phyloP scores from a whole-genome alignment of 2,888 invertebrate genomes.

The Agonum fuliginosum region DNA sequence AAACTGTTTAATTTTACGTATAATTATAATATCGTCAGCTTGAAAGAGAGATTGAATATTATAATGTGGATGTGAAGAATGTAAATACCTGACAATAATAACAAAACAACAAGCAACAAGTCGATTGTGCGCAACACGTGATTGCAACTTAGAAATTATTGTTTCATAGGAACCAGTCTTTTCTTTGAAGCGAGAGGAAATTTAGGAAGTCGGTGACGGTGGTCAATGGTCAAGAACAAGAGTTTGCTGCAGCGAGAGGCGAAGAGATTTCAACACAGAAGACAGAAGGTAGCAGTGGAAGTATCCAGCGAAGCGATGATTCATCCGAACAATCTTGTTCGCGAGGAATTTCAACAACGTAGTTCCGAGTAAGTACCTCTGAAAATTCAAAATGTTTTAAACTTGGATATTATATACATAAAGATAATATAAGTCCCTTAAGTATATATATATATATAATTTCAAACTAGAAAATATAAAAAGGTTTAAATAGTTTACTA shows the following conservation, averaged over 20 bases:
- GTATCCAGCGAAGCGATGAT: background rate
- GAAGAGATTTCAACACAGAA: background rate
- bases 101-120: slow-evolving; percentile 18
- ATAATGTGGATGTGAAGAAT: no score
- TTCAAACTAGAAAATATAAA: no score
- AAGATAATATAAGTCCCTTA: no score
- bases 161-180: no score
- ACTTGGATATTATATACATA: no score
- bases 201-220: slow-evolving; percentile 8
- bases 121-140: slow-evolving; percentile 9
- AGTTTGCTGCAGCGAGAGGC: background rate
- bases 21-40: slow-evolving; percentile 27
- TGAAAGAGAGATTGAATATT: slow-evolving; percentile 38
- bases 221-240: slow-evolving; percentile 28
- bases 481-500: no score
- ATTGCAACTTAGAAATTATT: slow-evolving; percentile 31
- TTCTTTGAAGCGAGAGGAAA: slow-evolving; percentile 14
- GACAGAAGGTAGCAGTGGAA: background rate
- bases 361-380: no score
- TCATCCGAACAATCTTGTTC: no score
- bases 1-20: background rate
- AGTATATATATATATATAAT: no score
- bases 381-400: no score
- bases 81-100: no score
- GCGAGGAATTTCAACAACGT: no score